phyloP scores from a whole-genome alignment of 2,888 invertebrate genomes.

The Asteroscopus sphinx region DNA sequence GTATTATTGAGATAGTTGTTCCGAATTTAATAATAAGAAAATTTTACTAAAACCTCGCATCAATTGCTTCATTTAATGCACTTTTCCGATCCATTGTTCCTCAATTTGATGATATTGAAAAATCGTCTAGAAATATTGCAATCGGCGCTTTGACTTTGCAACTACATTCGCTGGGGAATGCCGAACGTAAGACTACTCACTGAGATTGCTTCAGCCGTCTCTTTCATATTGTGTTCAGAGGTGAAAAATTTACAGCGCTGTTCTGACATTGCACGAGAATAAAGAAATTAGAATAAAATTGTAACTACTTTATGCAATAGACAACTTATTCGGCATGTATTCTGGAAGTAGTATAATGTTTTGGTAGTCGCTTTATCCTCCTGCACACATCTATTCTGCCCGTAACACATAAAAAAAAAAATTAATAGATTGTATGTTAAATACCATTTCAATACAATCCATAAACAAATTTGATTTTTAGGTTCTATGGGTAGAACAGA shows the following conservation, averaged over 20 bases:
- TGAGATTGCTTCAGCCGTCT: constrained; percentile 68
- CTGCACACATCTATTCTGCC: no score
- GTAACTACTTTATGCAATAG: constrained; percentile 7
- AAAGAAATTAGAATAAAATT: constrained; percentile 41
- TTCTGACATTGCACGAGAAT: constrained; percentile 25
- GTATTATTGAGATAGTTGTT: no score
- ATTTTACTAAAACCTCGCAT: constrained; percentile 8
- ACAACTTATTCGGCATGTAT: constrained; percentile 11
- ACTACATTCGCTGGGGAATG: constrained; percentile 62
- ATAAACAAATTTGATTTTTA: no score
- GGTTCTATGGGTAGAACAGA: no score
- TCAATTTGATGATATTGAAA: constrained; percentile 70
- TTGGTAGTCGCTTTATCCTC: no score
- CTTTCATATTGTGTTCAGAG: constrained; percentile 66
- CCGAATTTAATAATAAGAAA: no score
- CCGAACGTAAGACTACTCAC: constrained; percentile 63
- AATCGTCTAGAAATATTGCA: constrained; percentile 68
- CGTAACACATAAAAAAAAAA: no score
- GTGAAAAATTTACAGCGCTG: constrained; percentile 64
- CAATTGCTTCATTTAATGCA: constrained; percentile 29
- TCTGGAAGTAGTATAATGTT: neutral
- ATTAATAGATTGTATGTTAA: no score
- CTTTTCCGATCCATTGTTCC: constrained; percentile 59
- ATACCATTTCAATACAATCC: no score
- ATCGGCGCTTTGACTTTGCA: constrained; percentile 66